Percentiles rank a stretch among this genome's conserved stretches.
Evolutionary conservation across 2,888 invertebrate genomes (phyloP).

Genomic region (Callosobruchus maculatus): DNA sequence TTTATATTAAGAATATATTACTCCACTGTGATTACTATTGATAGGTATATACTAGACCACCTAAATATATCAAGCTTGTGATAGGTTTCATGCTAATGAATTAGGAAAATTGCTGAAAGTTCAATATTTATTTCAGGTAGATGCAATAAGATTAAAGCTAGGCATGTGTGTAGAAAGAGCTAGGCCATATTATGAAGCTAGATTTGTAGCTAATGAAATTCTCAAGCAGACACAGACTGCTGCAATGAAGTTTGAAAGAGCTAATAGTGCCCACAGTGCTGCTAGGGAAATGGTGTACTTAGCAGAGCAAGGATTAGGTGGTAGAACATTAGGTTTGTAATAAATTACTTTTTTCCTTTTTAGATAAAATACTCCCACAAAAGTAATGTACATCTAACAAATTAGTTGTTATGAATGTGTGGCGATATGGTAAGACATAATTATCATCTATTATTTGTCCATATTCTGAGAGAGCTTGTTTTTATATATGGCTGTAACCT

Average conservation of each 20-base stretch:
- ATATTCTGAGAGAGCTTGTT: too few relatives aligned
- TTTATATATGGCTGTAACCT: too few relatives aligned
- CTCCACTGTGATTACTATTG: too few relatives aligned
- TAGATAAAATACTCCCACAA: constrained; percentile 40
- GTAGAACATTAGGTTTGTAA: constrained; percentile 50
- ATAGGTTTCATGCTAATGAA: too few relatives aligned
- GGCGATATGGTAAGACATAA: too few relatives aligned
- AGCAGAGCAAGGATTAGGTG: constrained; percentile 72
- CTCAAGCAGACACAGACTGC: constrained; percentile 82
- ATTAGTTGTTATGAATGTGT: not conserved
- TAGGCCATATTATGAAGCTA: constrained; percentile 85
- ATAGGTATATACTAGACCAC: too few relatives aligned
- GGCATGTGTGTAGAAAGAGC: constrained; percentile 84
- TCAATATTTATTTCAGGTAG: constrained; percentile 52
- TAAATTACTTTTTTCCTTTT: too few relatives aligned
- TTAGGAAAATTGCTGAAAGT: too few relatives aligned
- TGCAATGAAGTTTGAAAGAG: constrained; percentile 76
- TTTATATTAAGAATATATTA: too few relatives aligned
- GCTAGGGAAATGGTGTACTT: constrained; percentile 86
- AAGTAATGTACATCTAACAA: not conserved
- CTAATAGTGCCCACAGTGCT: constrained; percentile 85
- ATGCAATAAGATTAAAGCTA: constrained; percentile 74
- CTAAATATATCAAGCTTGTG: too few relatives aligned
- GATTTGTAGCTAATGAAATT: constrained; percentile 79
- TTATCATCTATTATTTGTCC: too few relatives aligned